A percentile compares a stretch with the other conserved stretches of the same genome.
These are phyloP conservation scores for Danio choprae DNA, from an alignment of 2,797 vertebrate genomes.

Conservation along the genomic window DNA sequence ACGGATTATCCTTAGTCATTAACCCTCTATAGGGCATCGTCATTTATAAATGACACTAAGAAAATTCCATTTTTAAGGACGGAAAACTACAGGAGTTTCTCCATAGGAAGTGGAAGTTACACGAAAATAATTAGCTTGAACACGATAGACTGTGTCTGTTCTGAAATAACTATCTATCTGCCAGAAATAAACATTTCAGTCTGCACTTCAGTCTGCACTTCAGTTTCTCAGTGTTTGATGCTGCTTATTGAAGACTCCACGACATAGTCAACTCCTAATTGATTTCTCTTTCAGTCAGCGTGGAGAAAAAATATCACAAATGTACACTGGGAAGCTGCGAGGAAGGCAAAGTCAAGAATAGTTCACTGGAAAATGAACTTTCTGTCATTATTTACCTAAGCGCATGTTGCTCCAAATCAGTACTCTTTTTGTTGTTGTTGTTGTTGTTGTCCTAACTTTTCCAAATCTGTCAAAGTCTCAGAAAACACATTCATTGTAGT, in stretches of 20 bases:
- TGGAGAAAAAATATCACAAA: not conserved
- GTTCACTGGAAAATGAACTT: not conserved
- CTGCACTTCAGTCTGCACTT: no score
- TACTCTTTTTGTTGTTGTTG: not conserved
- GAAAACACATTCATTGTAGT: no score
- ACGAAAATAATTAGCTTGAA: not conserved
- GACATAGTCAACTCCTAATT: slow-evolving; percentile 5
- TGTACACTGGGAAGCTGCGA: not conserved
- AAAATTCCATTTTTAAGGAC: no score
- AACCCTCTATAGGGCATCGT: no score
- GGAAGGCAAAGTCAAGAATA: not conserved
- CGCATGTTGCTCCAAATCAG: not conserved
- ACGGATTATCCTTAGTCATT: slow-evolving; percentile 28
- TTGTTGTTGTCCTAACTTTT: not conserved
- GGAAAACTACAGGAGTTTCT: not conserved
- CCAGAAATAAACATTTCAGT: not conserved
- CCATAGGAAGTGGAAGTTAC: not conserved
- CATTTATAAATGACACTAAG: no score
- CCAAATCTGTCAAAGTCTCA: not conserved
- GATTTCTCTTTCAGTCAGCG: not conserved
- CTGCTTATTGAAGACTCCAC: not conserved
- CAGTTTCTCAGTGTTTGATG: not conserved
- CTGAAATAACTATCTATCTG: not conserved
- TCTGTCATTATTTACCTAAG: not conserved
- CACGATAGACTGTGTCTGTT: not conserved